A percentile compares a stretch with the other conserved stretches of the same genome.
Conservation (phyloP, 2,888 invertebrate genomes). For the Heliothis peltigera region DNA sequence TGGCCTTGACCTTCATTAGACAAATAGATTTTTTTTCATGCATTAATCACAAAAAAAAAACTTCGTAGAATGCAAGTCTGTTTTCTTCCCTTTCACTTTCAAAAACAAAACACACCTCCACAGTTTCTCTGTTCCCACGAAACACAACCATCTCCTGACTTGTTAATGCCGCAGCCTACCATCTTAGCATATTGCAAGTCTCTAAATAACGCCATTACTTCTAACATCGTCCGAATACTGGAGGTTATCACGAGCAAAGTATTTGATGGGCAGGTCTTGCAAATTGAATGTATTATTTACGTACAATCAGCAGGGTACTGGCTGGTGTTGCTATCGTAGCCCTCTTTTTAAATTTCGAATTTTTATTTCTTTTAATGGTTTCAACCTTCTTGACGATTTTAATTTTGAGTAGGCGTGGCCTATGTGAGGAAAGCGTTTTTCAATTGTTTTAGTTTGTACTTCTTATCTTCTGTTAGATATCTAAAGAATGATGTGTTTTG, state of each 20-base stretch:
- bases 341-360: not conserved
- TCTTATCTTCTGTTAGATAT: no score
- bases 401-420: no score
- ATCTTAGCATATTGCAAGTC: constrained; percentile 90
- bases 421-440: no score
- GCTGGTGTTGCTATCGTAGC: constrained; percentile 52
- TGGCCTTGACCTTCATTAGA: no score
- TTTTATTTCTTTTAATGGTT: not conserved
- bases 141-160: constrained; percentile 88
- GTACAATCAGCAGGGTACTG: constrained; percentile 77
- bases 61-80: no score
- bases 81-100: not conserved
- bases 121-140: constrained; percentile 61
- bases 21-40: no score
- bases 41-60: no score
- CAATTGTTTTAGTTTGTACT: no score
- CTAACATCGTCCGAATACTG: constrained; percentile 81
- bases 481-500: no score
- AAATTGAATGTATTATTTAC: constrained; percentile 89
- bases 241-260: constrained; percentile 83
- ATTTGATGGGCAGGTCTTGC: constrained; percentile 82
- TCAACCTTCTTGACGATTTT: not conserved
- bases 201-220: constrained; percentile 88
- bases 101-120: constrained; percentile 64
- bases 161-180: constrained; percentile 88